phyloP scores from a whole-genome alignment of 2,113 vertebrate species.

The Orcinus orca region DNA sequence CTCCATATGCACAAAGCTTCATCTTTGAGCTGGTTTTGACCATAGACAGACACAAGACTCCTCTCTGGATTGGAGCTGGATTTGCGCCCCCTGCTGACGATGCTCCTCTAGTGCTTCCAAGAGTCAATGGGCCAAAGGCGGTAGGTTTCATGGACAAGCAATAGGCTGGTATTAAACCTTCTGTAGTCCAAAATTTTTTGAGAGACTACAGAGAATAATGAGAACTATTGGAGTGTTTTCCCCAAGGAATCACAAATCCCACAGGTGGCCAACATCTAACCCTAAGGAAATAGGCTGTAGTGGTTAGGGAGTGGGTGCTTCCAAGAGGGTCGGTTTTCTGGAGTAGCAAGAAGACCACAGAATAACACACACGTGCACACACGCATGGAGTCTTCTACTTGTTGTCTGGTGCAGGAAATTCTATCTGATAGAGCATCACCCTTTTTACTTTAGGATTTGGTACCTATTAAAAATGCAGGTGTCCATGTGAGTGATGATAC shows the following conservation, averaged over 20 bases:
- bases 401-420: not conserved
- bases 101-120: not conserved
- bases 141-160: not conserved
- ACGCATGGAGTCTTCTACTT: not conserved
- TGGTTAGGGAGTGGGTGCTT: not conserved
- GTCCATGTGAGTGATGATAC: not conserved
- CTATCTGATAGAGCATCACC: not conserved
- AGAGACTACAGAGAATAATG: not conserved
- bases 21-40: not conserved
- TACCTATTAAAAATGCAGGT: not conserved
- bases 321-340: not conserved
- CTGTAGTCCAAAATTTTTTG: not conserved
- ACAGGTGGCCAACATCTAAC: not conserved
- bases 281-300: not conserved
- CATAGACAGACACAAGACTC: not conserved
- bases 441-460: conserved; percentile 18
- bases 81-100: not conserved
- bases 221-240: conserved; percentile 8
- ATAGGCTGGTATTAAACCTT: not conserved
- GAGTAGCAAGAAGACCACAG: not conserved
- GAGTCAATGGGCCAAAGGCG: not conserved
- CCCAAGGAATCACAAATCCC: not conserved
- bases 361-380: not conserved
- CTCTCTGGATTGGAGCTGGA: not conserved
- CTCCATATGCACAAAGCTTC: not conserved